Evolutionary conservation across 2,113 vertebrate genomes (phyloP).

Genomic region (Plectropomus leopardus): DNA sequence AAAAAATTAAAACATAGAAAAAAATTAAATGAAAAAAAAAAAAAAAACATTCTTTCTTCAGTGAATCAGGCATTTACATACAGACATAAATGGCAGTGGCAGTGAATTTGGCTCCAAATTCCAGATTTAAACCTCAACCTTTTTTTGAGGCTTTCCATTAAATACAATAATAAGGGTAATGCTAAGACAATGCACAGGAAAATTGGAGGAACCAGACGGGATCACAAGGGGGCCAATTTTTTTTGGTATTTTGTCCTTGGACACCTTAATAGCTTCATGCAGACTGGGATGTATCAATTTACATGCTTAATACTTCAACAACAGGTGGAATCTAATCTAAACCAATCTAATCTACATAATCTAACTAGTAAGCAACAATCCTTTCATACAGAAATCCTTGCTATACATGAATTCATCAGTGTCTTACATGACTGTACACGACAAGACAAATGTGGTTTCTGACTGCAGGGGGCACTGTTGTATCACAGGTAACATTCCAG

Average conservation of each 20-base stretch:
- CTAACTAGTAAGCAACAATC: not conserved
- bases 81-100: no score
- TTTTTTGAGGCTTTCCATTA: no score
- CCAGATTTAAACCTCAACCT: no score
- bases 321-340: not conserved
- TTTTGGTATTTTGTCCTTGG: not conserved
- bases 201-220: not conserved
- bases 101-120: no score
- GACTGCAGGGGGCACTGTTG: slow-evolving; percentile 69
- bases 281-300: not conserved
- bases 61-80: no score
- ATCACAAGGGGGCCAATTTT: not conserved
- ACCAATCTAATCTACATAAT: not conserved
- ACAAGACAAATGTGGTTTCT: not conserved
- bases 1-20: no score
- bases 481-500: slow-evolving; percentile 12
- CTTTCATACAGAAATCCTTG: not conserved
- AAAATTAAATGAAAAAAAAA: no score
- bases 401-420: not conserved
- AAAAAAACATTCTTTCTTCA: no score
- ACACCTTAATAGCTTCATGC: not conserved
- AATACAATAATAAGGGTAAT: no score
- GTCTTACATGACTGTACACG: not conserved
- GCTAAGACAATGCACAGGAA: not conserved
- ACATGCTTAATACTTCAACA: not conserved